A percentile compares a stretch with the other conserved stretches of the same genome.
Evolutionary conservation across 2,113 vertebrate genomes (phyloP).

Genomic region (Dryoscopus gambensis): DNA sequence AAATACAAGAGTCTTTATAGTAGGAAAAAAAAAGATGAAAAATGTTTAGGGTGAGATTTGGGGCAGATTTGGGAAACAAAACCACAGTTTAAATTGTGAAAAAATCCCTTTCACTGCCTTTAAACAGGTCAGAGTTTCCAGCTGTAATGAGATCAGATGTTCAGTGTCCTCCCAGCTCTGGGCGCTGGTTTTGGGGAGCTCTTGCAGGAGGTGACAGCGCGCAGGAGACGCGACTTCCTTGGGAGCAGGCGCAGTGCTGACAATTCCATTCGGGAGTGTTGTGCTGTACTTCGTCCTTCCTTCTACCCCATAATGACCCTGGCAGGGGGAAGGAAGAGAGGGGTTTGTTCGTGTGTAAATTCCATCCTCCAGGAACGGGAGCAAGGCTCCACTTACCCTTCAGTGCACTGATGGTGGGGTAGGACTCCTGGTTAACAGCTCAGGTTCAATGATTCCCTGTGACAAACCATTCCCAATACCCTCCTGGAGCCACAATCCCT

Average conservation of each 20-base stretch:
- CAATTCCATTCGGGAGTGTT: neutral
- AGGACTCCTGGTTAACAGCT: neutral
- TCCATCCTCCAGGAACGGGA: neutral
- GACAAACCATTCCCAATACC: neutral
- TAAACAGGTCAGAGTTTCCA: neutral
- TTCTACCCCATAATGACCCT: neutral
- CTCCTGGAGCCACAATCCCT: fast-evolving
- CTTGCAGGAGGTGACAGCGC: neutral
- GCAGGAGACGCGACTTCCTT: neutral
- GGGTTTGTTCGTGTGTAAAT: neutral
- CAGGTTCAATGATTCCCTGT: neutral
- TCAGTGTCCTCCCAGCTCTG: neutral
- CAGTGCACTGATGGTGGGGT: neutral
- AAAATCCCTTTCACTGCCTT: neutral
- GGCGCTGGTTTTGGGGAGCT: neutral
- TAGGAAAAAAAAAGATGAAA: neutral
- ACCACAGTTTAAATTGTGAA: neutral
- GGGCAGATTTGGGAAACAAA: neutral
- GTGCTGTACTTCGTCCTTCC: neutral
- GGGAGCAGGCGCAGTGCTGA: neutral
- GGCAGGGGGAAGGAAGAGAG: neutral
- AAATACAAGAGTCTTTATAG: neutral
- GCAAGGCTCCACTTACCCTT: neutral
- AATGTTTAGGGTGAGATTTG: neutral
- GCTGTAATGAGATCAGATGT: neutral